Base-by-base conservation (phyloP, 1,140 invertebrate species). In the Cydia splendana region DNA sequence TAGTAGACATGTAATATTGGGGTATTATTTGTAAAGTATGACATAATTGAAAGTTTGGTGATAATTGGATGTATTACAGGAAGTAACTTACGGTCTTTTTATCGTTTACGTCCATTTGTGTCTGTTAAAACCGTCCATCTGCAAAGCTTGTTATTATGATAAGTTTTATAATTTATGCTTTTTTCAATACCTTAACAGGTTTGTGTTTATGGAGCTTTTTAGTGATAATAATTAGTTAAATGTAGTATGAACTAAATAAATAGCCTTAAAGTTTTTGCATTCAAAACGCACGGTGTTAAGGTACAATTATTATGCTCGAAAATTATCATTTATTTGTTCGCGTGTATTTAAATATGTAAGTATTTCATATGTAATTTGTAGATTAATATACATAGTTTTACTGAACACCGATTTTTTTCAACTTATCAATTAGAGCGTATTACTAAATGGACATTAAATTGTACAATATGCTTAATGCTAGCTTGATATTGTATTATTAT, bases 381-480 rank as follows among this genome's bases (percentile, higher is more conserved):
- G 20, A 24, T 24, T 9, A 62, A 10, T 24, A 10, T n/a, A n/a
- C n/a, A n/a, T 10, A 62, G 7, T 62, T 62, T 20, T 10, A 62
- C 20, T 62, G 9, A 24, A 62, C 53, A 20, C 53, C 20, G 4
- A 18, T 48, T 48, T 13, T 2, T 48, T 15, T 45, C 13, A 53
- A 53, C 51, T 0, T n/a, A 5, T 53, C 5, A 53, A 18, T 7
- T 53, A 18, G 51, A n/a, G 51, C n/a, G 3, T 53, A 53, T n/a
- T 53, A n/a, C 51, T 18, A 53, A 18, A 53, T 53, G n/a, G 51
- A 1, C n/a, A n/a, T 53, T 53, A 6, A 53, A 53, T 18, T 53
- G 51, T 53, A 53, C 5, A 18, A n/a, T 15, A 45, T 45, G 69
- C n/a, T 73, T 73, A 73, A n/a, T 53, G 51, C 15, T 53, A 18